Evolutionary conservation across 1,140 invertebrate genomes (phyloP), one percentile per base, ranked within the genome.

Genomic region (Acarapis woodi): DNA sequence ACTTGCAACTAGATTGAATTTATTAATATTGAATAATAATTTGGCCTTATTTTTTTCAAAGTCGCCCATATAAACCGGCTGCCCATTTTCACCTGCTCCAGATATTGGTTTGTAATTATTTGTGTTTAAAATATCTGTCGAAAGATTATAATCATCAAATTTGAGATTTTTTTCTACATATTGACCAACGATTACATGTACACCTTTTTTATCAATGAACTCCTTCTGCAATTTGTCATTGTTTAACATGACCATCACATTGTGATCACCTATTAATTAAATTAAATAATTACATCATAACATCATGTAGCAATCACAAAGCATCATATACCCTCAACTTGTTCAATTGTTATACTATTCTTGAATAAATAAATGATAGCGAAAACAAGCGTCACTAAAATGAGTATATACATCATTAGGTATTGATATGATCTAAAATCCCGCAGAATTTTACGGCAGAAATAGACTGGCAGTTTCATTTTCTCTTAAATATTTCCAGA

Each of bases 1-100:
- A 52, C 78, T 82, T 23, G 76, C 82, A 56, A 85, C 57, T 41
- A 88, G 58, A 56, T 88, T 87, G 50, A 85, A 88, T 26, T 73
- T 67, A 56, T 88, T 83, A 29, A 87, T 70, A 46, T 70, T 64
- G 52, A 73, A 85, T 3, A 83, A 62, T 41, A 73, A 67, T 46
- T 73, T 68, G 62, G 76, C 75, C 47, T 66, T 62, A 19, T 68
- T 58, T 36, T 70, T 59, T 47, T 83, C 72, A 48, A 67, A 66
- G 5, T 68, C 64, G 12, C 70, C 65, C 31, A 83, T 62, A 18
- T 76, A 59, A 10, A 85, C 78, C 2, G 78, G 73, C 42, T 68
- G 60, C 0, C 80, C 80, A 45, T 74, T 67, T 47, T 65, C 66
- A 2, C 80, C 80, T 36, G 71, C 73, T 16, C 64, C 63, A 8